Evolutionary conservation across 2,113 vertebrate species (phyloP), one percentile per base, ranked within the genome.

Genomic region (Passerina amoena): DNA sequence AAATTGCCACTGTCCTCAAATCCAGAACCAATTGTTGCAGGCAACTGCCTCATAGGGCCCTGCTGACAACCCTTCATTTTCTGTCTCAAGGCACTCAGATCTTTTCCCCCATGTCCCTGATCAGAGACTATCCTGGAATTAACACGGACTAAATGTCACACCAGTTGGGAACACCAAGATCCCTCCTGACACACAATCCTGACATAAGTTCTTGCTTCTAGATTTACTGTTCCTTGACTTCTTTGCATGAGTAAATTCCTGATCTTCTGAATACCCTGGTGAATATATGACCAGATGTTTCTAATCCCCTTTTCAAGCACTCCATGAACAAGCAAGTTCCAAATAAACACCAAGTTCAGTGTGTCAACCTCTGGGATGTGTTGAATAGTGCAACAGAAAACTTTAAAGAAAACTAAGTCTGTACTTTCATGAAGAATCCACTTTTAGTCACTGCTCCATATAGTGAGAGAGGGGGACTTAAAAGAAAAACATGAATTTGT

Each of bases 1-100:
- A 77, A 92, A 77, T 73, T 82, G 45, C 15, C 50, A 38, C 10
- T 45, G 37, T 45, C 79, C 50, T 65, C 53, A 93, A 80, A 95
- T 45, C n/a, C 57, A 87, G 44, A 87, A 22, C 7, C 14, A 91
- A 38, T 51, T 71, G 82, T 10, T 60, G 31, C 48, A 56, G 47
- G 57, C 33, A 89, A 15, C 7, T 70, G 14, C 35, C 38, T 82
- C n/a, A 8, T 1, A n/a, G 35, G 35, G 50, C 78, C 24, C 21
- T n/a, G 44, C 3, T 84, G 69, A 51, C 56, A 89, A 3, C 15
- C 8, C 35, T 84, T 89, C 47, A 44, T 35, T 25, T 86, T 59
- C 35, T 75, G 6, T 47, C 60, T 76, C 51, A 50, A 15, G 51
- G 33, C 33, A 89, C 5, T 27, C 42, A 84, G 56, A 50, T 17